Conservation (phyloP, 2,113 vertebrate genomes). For the Pygoscelis antarcticus region DNA sequence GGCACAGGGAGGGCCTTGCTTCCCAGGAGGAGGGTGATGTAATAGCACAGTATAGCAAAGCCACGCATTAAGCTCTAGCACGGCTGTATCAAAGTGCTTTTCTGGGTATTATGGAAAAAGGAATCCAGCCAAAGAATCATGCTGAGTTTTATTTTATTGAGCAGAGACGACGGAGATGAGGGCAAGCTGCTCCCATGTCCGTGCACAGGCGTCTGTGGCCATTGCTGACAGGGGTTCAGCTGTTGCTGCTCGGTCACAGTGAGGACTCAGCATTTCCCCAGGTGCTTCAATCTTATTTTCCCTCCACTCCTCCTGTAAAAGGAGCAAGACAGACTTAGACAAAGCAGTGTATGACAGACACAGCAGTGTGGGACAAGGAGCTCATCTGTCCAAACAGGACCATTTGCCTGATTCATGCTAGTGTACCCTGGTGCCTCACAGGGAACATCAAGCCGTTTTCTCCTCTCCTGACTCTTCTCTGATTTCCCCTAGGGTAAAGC, state of each 20-base stretch:
- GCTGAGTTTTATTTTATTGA: conserved; percentile 55
- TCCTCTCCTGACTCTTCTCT: not conserved
- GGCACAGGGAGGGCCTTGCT: not conserved
- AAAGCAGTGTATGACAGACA: not conserved
- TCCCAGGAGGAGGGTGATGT: not conserved
- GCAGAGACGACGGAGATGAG: not conserved
- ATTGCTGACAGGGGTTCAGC: not conserved
- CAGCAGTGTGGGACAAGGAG: not conserved
- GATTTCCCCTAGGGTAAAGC: not conserved
- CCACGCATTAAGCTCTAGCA: not conserved
- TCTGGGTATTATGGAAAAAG: not conserved
- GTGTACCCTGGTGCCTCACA: not conserved
- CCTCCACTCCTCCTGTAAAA: conserved; percentile 56
- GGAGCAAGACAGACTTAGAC: not conserved
- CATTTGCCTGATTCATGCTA: not conserved
- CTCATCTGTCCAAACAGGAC: not conserved
- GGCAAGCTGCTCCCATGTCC: not conserved
- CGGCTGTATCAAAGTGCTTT: not conserved
- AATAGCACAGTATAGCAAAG: not conserved
- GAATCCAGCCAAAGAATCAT: not conserved
- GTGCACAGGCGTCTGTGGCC: rapidly evolving
- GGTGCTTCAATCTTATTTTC: conserved; percentile 47
- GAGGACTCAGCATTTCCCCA: conserved; percentile 59
- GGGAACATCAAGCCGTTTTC: not conserved
- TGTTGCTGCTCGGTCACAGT: not conserved